phyloP scores from a whole-genome alignment of 2,797 vertebrate species.

The Knipowitschia caucasica region DNA sequence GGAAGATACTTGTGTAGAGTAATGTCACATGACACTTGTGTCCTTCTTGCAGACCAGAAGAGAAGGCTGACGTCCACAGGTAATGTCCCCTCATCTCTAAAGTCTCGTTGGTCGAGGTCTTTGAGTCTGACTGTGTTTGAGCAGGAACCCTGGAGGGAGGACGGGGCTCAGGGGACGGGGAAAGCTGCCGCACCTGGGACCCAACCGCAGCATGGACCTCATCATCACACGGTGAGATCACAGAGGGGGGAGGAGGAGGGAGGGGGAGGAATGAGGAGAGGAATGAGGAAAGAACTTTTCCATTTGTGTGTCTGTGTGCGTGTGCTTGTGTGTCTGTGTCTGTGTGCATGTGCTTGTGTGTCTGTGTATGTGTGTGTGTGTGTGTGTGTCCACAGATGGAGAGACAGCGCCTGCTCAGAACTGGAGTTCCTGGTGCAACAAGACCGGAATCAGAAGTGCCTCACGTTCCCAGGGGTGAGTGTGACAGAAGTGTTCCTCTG shows the following conservation, averaged over 20 bases:
- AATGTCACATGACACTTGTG: too few relatives aligned
- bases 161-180: slow-evolving; percentile 86
- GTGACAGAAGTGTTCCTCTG: neutral
- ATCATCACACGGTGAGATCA: slow-evolving; percentile 85
- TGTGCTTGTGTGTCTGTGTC: too few relatives aligned
- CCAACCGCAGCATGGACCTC: slow-evolving; percentile 81
- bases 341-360: too few relatives aligned
- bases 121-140: slow-evolving; percentile 6
- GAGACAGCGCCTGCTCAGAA: slow-evolving; percentile 71
- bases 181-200: slow-evolving; percentile 79
- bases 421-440: slow-evolving; percentile 83
- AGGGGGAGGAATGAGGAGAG: too few relatives aligned
- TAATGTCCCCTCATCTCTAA: too few relatives aligned
- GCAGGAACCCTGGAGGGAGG: slow-evolving; percentile 81
- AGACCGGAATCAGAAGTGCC: slow-evolving; percentile 53
- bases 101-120: neutral
- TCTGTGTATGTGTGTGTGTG: too few relatives aligned
- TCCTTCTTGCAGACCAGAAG: too few relatives aligned
- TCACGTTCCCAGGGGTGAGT: slow-evolving; percentile 86
- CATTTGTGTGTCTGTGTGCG: too few relatives aligned
- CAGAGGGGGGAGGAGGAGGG: too few relatives aligned
- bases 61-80: too few relatives aligned
- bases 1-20: too few relatives aligned
- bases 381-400: slow-evolving; percentile 73
- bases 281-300: too few relatives aligned